A percentile compares a stretch with the other conserved stretches of the same genome.
Evolutionary conservation across 2,113 vertebrate species (phyloP).

Genomic region (Crotophaga sulcirostris): DNA sequence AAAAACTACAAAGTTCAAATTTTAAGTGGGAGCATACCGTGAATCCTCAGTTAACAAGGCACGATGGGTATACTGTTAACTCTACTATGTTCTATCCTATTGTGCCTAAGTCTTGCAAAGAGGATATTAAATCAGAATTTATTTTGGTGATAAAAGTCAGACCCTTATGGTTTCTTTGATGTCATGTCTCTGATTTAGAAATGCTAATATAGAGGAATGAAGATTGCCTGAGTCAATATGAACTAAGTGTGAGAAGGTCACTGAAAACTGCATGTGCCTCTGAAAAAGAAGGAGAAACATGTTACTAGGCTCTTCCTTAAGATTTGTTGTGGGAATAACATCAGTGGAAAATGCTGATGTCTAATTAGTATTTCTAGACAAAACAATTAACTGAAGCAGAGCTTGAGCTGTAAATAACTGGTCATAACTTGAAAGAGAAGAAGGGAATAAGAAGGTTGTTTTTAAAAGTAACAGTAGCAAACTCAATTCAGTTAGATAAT

Average conservation of each 20-base stretch:
- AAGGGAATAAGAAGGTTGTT: neutral
- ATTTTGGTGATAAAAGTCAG: constrained; percentile 33
- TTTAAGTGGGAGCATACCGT: neutral
- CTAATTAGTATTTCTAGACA: constrained; percentile 11
- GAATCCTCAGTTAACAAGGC: constrained; percentile 27
- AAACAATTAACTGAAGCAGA: constrained; percentile 2
- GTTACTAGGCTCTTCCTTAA: neutral
- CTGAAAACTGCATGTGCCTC: neutral
- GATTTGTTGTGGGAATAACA: neutral
- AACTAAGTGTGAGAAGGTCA: neutral
- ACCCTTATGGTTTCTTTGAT: neutral
- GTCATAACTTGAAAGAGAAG: neutral
- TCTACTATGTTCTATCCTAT: neutral
- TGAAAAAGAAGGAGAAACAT: neutral
- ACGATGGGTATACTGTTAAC: neutral
- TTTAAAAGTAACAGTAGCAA: neutral
- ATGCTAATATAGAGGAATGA: neutral
- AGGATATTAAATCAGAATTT: constrained; percentile 16
- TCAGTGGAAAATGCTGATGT: neutral
- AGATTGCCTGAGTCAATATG: neutral
- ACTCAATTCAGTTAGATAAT: neutral
- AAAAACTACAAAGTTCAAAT: constrained; percentile 9
- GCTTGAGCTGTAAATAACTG: neutral
- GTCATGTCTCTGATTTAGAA: constrained; percentile 1
- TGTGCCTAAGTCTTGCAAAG: constrained; percentile 8